Base-by-base conservation (phyloP, 2,888 invertebrate genomes). In the Caenorhabditis imperialis region DNA sequence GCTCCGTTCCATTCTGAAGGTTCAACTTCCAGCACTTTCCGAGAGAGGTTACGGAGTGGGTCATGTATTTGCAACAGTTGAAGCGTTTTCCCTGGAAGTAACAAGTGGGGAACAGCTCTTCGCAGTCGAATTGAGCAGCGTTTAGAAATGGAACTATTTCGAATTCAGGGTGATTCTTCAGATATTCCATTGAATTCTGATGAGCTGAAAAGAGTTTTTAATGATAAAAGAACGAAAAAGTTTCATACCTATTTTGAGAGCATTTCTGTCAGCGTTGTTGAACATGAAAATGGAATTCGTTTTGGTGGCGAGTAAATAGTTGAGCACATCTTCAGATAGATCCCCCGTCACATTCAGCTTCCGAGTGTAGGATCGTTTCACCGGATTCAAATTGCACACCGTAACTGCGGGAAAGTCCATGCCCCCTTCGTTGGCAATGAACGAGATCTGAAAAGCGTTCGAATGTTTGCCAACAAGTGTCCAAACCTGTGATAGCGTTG, bases 371-470 rank as follows among this genome's bases (percentile, higher is more conserved):
- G 72, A 65, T 40, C 61, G 69, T 40, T 76, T 70, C 18, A 85
- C 71, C 1, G 81, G 79, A 51, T 85, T 85, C 70, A 80, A 77
- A 51, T 78, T 84, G 72, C 85, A 85, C 25, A 85, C 62, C 6
- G 85, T 85, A 22, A 85, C 76, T 1, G 77, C 54, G 12, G 85
- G 85, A 47, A 85, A 83, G 12, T 67, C 55, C 45, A 85, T 72
- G 1, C 83, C 83, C 10, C 74, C 57, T 20, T 84, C 83, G 18
- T 82, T 71, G 35, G 81, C 60, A 20, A 81, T 42, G 38, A 84
- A 82, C 6, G 82, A 81, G 14, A 84, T 78, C 80, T 84, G 61
- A 40, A 65, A 40, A 10, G 3, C 1, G 12, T 1, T 25, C 2
- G 18, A 2, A n/a, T 30, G 20, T 23, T 25, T 22, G 7, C 20